phyloP scores from a whole-genome alignment of 2,113 vertebrate genomes.

The Scortum barcoo region DNA sequence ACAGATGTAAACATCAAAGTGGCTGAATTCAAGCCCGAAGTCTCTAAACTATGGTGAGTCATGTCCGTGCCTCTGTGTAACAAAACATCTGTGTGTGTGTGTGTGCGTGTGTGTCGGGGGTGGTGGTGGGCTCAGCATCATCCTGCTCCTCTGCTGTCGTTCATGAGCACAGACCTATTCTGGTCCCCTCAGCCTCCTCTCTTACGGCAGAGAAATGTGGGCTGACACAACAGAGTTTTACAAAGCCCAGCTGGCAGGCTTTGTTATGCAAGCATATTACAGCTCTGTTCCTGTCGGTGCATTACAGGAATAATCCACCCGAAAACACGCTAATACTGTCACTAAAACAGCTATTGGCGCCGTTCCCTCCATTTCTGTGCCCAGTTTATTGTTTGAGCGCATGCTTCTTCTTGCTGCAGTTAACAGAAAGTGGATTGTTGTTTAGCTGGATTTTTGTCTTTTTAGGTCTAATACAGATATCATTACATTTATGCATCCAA shows the following conservation, averaged over 20 bases:
- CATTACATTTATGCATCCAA: not conserved
- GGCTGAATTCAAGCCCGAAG: slow-evolving; percentile 33
- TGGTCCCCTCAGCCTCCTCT: slow-evolving; percentile 33
- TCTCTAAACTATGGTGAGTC: slow-evolving; percentile 53
- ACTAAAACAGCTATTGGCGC: slow-evolving; percentile 28
- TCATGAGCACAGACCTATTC: slow-evolving; percentile 23
- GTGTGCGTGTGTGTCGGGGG: slow-evolving; percentile 1
- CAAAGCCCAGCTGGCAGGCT: slow-evolving; percentile 51
- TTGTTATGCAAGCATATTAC: slow-evolving; percentile 52
- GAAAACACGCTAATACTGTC: slow-evolving; percentile 28
- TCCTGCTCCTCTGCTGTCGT: slow-evolving; percentile 21
- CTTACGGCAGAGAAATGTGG: slow-evolving; percentile 36
- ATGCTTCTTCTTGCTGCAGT: not conserved
- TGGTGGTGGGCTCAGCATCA: not conserved
- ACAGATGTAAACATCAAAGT: slow-evolving; percentile 47
- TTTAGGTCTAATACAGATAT: not conserved
- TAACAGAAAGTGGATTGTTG: not conserved
- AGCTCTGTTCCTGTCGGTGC: slow-evolving; percentile 40
- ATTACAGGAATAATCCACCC: slow-evolving; percentile 47
- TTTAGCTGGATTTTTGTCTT: not conserved
- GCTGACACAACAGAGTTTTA: slow-evolving; percentile 43
- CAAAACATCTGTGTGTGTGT: slow-evolving; percentile 4
- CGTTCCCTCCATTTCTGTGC: not conserved
- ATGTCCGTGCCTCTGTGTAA: not conserved
- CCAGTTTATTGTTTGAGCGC: slow-evolving; percentile 10